Evolutionary conservation across 2,888 invertebrate species (phyloP), one percentile per base, ranked within the genome.

Genomic region (Macaria liturata): DNA sequence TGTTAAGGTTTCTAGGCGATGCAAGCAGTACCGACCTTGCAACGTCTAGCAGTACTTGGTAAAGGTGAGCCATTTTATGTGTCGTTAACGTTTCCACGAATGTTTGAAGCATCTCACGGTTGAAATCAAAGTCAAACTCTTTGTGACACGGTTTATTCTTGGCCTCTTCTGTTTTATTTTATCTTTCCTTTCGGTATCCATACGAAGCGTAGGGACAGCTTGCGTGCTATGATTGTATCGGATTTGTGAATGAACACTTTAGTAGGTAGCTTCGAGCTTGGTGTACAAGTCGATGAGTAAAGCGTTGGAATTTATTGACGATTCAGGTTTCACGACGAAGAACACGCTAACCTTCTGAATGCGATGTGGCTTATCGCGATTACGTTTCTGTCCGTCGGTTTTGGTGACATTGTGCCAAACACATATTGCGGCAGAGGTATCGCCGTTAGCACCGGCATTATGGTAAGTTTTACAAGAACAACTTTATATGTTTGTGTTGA

Each of bases 351-450:
- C 94, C 96, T 99, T 86, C 95, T 98, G 90, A 99, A 99, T 94
- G 98, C 99, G 82, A 98, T 99, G 98, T 99, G 99, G 99, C 96
- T 99, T 93, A 99, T 99, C 91, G 98, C 99, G 84, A 99, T 99
- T 87, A 99, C 99, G 81, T 99, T 99, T 95, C 96, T 99, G 87
- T 99, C 99, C 93, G 98, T 99, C 84, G 99, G 99, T 88, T 99
- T 99, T 94, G 99, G 99, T 86, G 99, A 99, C 93, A 98, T 99
- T 89, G 99, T 99, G 88, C 99, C 99, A 88, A 99, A 99, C 94
- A 99, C 99, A 74, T 99, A 99, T 94, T 99, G 99, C 94, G 99
- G 99, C 84, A 95, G 99, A 91, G 98, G 98, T 86, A 99, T 99
- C 88, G 98, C 99, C 84, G 98, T 99, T 87, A 97, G 97, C 92